phyloP scores from a whole-genome alignment of 53 echinoderm and acorn worm genomes.

The Luidia sarsii region DNA sequence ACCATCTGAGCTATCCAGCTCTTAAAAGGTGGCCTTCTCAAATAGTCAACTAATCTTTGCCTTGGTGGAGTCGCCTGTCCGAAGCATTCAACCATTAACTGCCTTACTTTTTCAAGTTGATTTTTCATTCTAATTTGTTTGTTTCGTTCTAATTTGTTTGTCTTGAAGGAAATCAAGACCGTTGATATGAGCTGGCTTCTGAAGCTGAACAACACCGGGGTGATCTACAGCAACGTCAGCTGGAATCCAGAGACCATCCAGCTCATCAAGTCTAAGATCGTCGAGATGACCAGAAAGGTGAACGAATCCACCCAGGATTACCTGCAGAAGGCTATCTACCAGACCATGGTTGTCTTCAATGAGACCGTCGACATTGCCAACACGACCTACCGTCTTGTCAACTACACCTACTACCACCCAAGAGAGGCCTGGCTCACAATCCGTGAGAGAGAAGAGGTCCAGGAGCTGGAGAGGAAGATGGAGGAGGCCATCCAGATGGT shows the following conservation, averaged over 20 bases:
- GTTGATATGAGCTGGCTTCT: slow-evolving; percentile 82
- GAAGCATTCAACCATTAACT: no score
- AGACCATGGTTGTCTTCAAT: slow-evolving; percentile 39
- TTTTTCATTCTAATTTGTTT: no score
- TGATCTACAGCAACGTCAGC: slow-evolving; percentile 96
- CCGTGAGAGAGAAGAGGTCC: slow-evolving; percentile 40
- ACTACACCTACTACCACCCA: slow-evolving; percentile 58
- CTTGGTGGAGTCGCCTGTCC: no score
- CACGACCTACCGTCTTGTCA: slow-evolving; percentile 63
- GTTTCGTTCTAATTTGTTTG: neutral
- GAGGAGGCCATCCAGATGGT: slow-evolving; percentile 14
- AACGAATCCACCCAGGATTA: slow-evolving; percentile 48
- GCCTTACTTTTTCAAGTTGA: no score
- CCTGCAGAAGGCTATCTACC: slow-evolving; percentile 51
- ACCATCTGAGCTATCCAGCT: no score
- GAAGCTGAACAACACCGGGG: slow-evolving; percentile 86
- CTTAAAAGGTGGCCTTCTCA: no score
- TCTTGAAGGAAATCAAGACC: slow-evolving; percentile 68
- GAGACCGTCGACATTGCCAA: slow-evolving; percentile 67
- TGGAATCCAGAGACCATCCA: slow-evolving; percentile 89
- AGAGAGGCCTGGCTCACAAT: slow-evolving; percentile 27
- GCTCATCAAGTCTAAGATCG: slow-evolving; percentile 34
- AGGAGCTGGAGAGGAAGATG: slow-evolving; percentile 9
- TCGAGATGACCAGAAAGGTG: slow-evolving; percentile 8
- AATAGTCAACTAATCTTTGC: no score